phyloP scores from a whole-genome alignment of 1,140 invertebrate species.

The Drosophila eugracilis region DNA sequence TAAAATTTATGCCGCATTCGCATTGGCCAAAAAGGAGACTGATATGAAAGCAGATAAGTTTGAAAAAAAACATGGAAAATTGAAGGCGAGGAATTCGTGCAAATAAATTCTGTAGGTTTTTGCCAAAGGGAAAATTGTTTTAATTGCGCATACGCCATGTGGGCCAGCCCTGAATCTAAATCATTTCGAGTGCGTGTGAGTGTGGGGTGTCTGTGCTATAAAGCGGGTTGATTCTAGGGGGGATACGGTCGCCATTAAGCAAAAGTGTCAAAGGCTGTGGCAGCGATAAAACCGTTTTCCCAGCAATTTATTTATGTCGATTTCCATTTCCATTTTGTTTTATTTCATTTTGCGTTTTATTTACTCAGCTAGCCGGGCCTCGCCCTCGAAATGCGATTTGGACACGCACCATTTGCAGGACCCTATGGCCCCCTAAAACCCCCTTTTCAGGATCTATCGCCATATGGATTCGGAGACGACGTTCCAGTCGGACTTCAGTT shows the following conservation, averaged over 20 bases:
- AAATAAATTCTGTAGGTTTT: slow-evolving; percentile 42
- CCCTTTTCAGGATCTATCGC: slow-evolving; percentile 15
- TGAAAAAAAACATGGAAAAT: slow-evolving; percentile 23
- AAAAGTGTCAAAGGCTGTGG: slow-evolving; percentile 75
- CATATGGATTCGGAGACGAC: slow-evolving; percentile 36
- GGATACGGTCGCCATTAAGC: slow-evolving; percentile 33
- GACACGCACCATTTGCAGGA: slow-evolving; percentile 69
- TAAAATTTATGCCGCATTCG: slow-evolving; percentile 35
- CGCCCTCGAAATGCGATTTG: slow-evolving; percentile 64
- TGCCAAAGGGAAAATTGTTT: slow-evolving; percentile 48
- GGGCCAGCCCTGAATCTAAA: slow-evolving; percentile 35
- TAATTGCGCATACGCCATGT: slow-evolving; percentile 74
- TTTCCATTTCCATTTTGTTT: slow-evolving; percentile 64
- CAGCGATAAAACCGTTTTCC: slow-evolving; percentile 68
- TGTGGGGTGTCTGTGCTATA: not conserved
- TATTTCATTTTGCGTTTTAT: slow-evolving; percentile 65
- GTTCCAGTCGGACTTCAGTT: slow-evolving; percentile 26
- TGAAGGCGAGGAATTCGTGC: slow-evolving; percentile 14
- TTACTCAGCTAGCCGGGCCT: slow-evolving; percentile 44
- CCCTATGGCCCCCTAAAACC: not conserved
- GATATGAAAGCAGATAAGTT: slow-evolving; percentile 29
- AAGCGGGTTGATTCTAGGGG: not conserved
- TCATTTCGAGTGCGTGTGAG: slow-evolving; percentile 26
- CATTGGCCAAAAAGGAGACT: not conserved
- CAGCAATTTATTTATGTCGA: slow-evolving; percentile 72